Percentiles rank a stretch among this genome's conserved stretches.
These are phyloP conservation scores for Coilia nasus DNA, from an alignment of 2,797 vertebrate genomes.

Conservation along the genomic window DNA sequence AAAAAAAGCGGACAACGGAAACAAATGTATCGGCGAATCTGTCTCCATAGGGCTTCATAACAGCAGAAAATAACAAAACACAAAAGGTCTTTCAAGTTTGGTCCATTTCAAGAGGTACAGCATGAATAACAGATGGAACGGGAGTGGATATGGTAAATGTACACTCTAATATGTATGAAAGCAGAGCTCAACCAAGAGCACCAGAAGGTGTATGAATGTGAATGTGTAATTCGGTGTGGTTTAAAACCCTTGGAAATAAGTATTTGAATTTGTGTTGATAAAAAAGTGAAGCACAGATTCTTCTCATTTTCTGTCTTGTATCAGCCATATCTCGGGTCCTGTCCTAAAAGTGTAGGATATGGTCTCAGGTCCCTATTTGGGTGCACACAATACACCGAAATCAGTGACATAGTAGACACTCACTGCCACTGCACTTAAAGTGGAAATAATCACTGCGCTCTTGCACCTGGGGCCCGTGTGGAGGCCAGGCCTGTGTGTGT, in stretches of 20 bases:
- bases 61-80: slow-evolving; percentile 35
- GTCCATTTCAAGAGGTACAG: slow-evolving; percentile 54
- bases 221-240: background rate
- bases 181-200: background rate
- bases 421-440: background rate
- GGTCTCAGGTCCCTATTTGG: background rate
- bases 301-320: background rate
- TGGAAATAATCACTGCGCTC: background rate
- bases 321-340: background rate
- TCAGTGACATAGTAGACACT: background rate
- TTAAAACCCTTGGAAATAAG: background rate
- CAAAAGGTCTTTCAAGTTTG: slow-evolving; percentile 54
- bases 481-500: background rate
- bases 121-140: background rate
- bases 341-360: background rate
- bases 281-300: background rate
- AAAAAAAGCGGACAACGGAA: slow-evolving; percentile 44
- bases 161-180: background rate
- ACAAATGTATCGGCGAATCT: slow-evolving; percentile 31
- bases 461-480: background rate
- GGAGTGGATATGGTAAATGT: background rate
- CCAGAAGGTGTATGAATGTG: background rate
- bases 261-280: background rate
- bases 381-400: background rate
- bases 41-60: slow-evolving; percentile 29